Percentiles rank a stretch among this genome's conserved stretches.
Conservation (phyloP, 2,113 vertebrate species). For the Gobius niger region DNA sequence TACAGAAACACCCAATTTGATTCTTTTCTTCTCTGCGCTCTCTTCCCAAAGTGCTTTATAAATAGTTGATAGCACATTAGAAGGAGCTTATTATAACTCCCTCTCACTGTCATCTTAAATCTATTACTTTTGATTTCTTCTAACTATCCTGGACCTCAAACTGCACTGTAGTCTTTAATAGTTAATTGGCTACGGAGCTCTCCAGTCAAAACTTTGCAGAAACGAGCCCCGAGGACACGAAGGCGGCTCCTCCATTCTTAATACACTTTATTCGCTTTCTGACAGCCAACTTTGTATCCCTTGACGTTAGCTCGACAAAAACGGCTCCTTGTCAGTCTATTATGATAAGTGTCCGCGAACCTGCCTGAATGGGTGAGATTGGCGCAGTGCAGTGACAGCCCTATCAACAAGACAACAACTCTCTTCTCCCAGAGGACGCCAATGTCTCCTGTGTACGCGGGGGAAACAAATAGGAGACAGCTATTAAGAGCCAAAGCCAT, state of each 20-base stretch:
- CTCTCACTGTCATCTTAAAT: slow-evolving; percentile 37
- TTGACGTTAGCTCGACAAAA: slow-evolving; percentile 28
- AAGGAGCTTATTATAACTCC: slow-evolving; percentile 14
- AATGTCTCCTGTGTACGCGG: slow-evolving; percentile 16
- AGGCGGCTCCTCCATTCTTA: slow-evolving; percentile 17
- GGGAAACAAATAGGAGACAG: slow-evolving; percentile 44
- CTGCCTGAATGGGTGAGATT: slow-evolving; percentile 33
- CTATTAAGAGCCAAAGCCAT: slow-evolving; percentile 47
- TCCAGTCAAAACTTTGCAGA: slow-evolving; percentile 25
- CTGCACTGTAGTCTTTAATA: slow-evolving; percentile 24
- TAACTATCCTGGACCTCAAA: neutral
- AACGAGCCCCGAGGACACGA: slow-evolving; percentile 35
- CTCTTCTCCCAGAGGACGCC: slow-evolving; percentile 27
- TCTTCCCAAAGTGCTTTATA: neutral
- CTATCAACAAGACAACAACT: slow-evolving; percentile 42
- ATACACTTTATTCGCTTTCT: slow-evolving; percentile 28
- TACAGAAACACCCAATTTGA: neutral
- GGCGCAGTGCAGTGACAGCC: slow-evolving; percentile 39
- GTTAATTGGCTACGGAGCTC: slow-evolving; percentile 46
- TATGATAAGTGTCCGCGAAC: slow-evolving; percentile 45
- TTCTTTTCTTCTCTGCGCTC: neutral
- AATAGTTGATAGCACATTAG: neutral
- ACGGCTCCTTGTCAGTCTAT: slow-evolving; percentile 52
- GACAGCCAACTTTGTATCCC: slow-evolving; percentile 33
- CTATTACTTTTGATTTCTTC: slow-evolving; percentile 10